Percentiles rank a stretch among this genome's conserved stretches.
phyloP scores from a whole-genome alignment of 2,797 vertebrate genomes.

The Lerista edwardsae region DNA sequence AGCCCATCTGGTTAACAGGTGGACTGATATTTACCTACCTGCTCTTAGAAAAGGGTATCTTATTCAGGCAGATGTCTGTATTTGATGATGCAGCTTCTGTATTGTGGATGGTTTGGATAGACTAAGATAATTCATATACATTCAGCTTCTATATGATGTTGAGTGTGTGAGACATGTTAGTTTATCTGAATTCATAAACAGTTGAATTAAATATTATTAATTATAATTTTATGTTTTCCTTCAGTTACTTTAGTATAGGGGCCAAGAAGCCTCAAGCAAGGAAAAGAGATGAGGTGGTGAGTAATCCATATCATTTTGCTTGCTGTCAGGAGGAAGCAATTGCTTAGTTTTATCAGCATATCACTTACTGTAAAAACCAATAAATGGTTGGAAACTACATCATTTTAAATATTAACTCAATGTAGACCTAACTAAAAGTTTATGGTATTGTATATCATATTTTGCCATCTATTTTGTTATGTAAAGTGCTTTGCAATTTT shows the following conservation, averaged over 20 bases:
- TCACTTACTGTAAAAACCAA: constrained; percentile 20
- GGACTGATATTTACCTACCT: not conserved
- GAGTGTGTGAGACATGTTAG: not conserved
- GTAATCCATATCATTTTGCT: constrained; percentile 46
- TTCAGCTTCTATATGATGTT: not conserved
- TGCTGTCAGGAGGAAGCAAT: constrained; percentile 38
- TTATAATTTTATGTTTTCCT: constrained; percentile 55
- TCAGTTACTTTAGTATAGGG: constrained; percentile 78
- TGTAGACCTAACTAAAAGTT: not conserved
- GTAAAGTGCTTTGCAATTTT: not conserved
- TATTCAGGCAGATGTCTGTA: not conserved
- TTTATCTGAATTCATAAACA: constrained; percentile 31
- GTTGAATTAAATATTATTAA: constrained; percentile 26
- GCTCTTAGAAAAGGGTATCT: not conserved
- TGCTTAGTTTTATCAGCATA: constrained; percentile 28
- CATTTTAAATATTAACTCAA: not conserved
- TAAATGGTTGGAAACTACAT: not conserved
- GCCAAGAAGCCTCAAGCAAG: constrained; percentile 76
- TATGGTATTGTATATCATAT: no score
- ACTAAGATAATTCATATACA: not conserved
- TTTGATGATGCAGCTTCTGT: not conserved
- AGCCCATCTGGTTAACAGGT: not conserved
- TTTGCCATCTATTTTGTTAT: not conserved
- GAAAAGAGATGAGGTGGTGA: constrained; percentile 76
- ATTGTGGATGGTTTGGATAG: not conserved